Base-by-base conservation (phyloP, 2,888 invertebrate genomes). In the Aphidoletes aphidimyza region DNA sequence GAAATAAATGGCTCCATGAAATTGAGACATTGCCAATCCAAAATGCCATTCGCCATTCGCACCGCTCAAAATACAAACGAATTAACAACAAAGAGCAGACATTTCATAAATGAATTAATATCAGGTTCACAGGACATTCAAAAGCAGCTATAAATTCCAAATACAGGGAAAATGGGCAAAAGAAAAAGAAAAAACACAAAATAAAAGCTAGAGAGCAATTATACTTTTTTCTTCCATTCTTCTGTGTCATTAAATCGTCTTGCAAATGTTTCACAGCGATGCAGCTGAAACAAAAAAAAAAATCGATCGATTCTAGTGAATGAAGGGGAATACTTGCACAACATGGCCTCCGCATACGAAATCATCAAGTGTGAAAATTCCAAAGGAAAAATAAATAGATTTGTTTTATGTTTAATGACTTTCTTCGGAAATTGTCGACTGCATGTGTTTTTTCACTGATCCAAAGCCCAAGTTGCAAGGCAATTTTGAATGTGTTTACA, bases 21-120 rank as follows among this genome's bases (percentile, higher is more conserved):
- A 37, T 81, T 81, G 81, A 81, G 81, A 81, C 37, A 37, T 81
- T 81, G 81, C 81, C 81, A 81, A 81, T 81, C 26, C 22, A 69
- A 69, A 30, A 69, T 69, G 69, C 34, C 69, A 69, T 69, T 69
- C 34, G 69, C 34, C 69, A 69, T 69, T 69, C 34, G n/a, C 69
- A 69, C 69, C 30, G 34, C 30, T 69, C 37, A 81, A 81, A 81
- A 81, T 22, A 37, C 37, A 22, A 37, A 81, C 81, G 81, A 36
- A 37, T 37, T 81, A 81, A 81, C 81, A 36, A 81, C 36, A 37
- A 81, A 37, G 69, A 81, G 81, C 37, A 37, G 11, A 37, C 36
- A 81, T 37, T 81, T 69, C 69, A 37, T 81, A 81, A 81, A 81
- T 81, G 37, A 81, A 81, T 81, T 81, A 37, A 81, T 37, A 36